These are phyloP conservation scores for Morus bassanus DNA, from an alignment of 2,797 vertebrate species.

Conservation along the genomic window DNA sequence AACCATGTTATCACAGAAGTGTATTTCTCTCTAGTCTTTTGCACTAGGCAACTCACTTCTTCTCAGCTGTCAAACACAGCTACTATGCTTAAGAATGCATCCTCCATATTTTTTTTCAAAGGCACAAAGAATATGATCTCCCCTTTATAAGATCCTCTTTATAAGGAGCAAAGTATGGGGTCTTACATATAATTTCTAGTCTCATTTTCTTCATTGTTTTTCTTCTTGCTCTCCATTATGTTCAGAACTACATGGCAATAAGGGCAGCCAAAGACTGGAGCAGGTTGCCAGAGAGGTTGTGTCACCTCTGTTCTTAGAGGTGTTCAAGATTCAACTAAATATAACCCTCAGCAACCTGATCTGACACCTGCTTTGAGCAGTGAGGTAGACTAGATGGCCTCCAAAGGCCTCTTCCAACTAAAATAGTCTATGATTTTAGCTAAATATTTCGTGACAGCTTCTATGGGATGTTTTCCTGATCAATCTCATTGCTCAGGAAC, in stretches of 20 bases:
- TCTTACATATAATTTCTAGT: neutral
- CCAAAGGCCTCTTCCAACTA: neutral
- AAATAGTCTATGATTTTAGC: neutral
- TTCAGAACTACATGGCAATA: neutral
- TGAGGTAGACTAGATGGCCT: neutral
- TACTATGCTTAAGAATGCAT: neutral
- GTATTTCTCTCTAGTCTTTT: neutral
- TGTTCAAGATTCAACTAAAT: neutral
- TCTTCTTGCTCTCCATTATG: neutral
- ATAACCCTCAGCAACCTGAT: neutral
- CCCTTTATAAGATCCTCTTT: neutral
- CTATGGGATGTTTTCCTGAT: neutral
- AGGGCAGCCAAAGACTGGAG: neutral
- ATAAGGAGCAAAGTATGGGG: accelerated
- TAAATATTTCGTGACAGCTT: neutral
- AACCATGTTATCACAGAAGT: neutral
- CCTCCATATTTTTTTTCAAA: neutral
- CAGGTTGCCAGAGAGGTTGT: neutral
- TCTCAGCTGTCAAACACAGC: neutral
- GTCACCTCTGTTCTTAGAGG: neutral
- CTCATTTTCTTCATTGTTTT: neutral
- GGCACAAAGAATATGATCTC: neutral
- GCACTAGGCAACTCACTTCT: neutral
- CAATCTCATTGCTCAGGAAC: neutral
- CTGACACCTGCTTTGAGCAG: neutral